Conservation (phyloP, 2,797 vertebrate genomes). For the Girardinus metallicus region DNA sequence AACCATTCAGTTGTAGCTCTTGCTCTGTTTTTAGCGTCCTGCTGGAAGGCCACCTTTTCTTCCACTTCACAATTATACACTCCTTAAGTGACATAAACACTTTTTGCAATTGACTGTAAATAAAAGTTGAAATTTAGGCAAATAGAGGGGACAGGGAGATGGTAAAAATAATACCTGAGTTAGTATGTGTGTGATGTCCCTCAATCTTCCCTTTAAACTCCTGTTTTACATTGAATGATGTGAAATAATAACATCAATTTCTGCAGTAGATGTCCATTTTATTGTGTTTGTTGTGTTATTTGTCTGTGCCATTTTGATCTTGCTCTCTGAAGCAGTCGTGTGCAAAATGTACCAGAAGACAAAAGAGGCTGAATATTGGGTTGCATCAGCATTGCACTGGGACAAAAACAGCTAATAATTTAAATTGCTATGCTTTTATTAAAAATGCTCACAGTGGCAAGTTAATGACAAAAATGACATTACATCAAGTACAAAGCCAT, state of each 20-base stretch:
- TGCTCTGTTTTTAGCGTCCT: not conserved
- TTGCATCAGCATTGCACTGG: constrained; percentile 1
- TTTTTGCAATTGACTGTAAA: not conserved
- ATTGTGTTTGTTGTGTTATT: not conserved
- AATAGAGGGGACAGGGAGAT: not conserved
- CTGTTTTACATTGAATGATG: not conserved
- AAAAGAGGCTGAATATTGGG: not conserved
- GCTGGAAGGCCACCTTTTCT: not conserved
- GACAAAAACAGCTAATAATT: not conserved
- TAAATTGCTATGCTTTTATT: constrained; percentile 3
- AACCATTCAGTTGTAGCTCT: not conserved
- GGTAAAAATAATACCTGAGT: not conserved
- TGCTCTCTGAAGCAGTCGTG: not conserved
- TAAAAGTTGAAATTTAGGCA: not conserved
- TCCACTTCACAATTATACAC: not conserved
- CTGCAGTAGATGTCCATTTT: not conserved
- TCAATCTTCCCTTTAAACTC: not conserved
- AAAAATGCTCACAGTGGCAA: not conserved
- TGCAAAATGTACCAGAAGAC: constrained; percentile 1
- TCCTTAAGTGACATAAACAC: not conserved
- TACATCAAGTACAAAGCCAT: not conserved
- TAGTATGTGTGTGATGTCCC: not conserved
- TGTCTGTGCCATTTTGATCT: not conserved
- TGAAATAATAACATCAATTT: not conserved
- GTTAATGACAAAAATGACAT: not conserved